phyloP scores from a whole-genome alignment of 2,797 vertebrate genomes.

The Argentina silus region DNA sequence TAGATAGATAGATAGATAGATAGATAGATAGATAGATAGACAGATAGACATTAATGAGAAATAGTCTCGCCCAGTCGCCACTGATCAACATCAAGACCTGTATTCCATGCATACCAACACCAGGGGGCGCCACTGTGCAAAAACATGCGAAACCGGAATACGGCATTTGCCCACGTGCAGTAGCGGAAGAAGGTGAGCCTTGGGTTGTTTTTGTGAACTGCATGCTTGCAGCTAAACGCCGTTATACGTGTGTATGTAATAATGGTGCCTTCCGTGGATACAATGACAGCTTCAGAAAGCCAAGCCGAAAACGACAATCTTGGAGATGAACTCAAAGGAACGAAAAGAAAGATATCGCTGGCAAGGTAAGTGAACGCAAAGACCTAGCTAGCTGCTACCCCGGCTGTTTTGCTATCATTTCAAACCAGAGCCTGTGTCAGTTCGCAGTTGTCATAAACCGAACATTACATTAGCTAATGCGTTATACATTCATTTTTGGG shows the following conservation, averaged over 20 bases:
- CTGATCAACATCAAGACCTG: not conserved
- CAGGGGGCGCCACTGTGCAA: slow-evolving; percentile 44
- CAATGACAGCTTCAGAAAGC: slow-evolving; percentile 37
- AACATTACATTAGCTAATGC: no score
- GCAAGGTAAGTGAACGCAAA: slow-evolving; percentile 55
- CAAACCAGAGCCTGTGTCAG: no score
- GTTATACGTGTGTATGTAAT: not conserved
- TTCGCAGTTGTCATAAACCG: no score
- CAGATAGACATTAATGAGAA: no score
- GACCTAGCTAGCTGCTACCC: not conserved
- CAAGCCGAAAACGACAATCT: not conserved
- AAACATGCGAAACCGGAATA: slow-evolving; percentile 51
- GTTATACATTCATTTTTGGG: not conserved
- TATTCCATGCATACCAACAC: slow-evolving; percentile 30
- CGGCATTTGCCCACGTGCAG: slow-evolving; percentile 41
- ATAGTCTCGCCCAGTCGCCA: no score
- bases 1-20: no score
- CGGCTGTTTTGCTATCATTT: not conserved
- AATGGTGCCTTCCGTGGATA: not conserved
- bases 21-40: no score
- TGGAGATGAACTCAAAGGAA: slow-evolving; percentile 47
- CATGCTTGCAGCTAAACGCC: not conserved
- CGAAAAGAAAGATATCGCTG: slow-evolving; percentile 74
- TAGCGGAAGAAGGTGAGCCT: not conserved
- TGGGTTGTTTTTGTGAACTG: not conserved